These are phyloP conservation scores for Sminthurinus signatus DNA, from an alignment of 1,140 invertebrate genomes.

Conservation along the genomic window DNA sequence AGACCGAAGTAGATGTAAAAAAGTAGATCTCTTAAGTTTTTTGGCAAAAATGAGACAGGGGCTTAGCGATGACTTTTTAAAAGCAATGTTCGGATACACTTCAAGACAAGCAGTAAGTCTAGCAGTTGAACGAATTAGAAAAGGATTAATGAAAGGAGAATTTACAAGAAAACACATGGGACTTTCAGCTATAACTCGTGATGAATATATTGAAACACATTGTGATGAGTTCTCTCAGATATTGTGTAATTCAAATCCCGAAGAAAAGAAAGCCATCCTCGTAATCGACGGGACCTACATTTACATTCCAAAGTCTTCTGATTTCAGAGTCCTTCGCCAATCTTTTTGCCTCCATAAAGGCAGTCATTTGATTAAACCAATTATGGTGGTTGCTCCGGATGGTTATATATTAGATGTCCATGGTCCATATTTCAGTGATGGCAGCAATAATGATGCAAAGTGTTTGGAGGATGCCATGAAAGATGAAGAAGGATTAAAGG, in stretches of 20 bases:
- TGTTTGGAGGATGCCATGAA: conserved; percentile 20
- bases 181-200: neutral
- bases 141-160: neutral
- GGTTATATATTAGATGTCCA: conserved; percentile 35
- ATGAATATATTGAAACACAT: neutral
- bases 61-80: neutral
- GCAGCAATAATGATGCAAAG: conserved; percentile 31
- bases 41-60: too few relatives aligned
- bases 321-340: neutral
- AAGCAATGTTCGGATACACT: neutral
- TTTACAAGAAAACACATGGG: neutral
- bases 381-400: conserved; percentile 35
- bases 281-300: conserved; percentile 4
- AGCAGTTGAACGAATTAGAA: neutral
- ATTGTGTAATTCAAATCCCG: neutral
- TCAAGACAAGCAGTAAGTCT: neutral
- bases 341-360: neutral
- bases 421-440: conserved; percentile 35
- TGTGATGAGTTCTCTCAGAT: neutral
- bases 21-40: too few relatives aligned
- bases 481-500: conserved; percentile 11
- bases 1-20: too few relatives aligned
- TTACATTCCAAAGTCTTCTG: neutral
- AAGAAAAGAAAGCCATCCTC: neutral
- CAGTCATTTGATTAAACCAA: neutral